These are phyloP conservation scores for Lerema accius DNA, from an alignment of 1,140 invertebrate genomes.

Conservation along the genomic window DNA sequence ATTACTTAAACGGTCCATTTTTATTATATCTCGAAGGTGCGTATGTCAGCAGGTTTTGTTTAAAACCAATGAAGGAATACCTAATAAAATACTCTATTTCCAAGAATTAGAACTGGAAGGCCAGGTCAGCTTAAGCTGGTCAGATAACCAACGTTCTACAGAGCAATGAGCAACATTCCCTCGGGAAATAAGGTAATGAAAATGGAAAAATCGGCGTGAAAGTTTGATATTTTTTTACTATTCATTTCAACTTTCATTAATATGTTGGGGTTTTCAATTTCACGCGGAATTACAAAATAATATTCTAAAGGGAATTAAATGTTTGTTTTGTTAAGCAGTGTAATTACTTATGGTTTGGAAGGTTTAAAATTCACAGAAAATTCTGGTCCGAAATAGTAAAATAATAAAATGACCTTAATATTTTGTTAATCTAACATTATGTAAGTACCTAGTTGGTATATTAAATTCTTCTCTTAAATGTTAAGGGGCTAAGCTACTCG, in stretches of 20 bases:
- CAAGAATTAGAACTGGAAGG: background rate
- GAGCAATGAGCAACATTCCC: background rate
- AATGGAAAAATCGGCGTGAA: conserved; percentile 4
- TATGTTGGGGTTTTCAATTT: background rate
- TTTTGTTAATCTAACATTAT: too few relatives aligned
- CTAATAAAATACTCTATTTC: background rate
- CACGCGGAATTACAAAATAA: background rate
- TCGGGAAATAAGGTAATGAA: conserved; percentile 12
- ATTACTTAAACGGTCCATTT: too few relatives aligned
- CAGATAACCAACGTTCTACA: background rate
- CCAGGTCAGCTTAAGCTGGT: background rate
- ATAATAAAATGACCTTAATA: too few relatives aligned
- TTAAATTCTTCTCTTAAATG: too few relatives aligned
- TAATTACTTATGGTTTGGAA: too few relatives aligned
- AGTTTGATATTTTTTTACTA: conserved; percentile 4
- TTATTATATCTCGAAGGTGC: background rate
- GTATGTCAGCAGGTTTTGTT: background rate
- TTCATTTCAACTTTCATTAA: background rate
- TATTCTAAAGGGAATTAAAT: background rate
- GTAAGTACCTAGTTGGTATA: too few relatives aligned
- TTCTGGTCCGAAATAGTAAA: too few relatives aligned
- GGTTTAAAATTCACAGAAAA: too few relatives aligned
- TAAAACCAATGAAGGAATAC: background rate
- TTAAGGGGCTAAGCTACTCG: too few relatives aligned
- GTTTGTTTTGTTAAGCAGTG: too few relatives aligned